Base-by-base conservation (phyloP, 2,888 invertebrate genomes). In the Drosophila yooni region DNA sequence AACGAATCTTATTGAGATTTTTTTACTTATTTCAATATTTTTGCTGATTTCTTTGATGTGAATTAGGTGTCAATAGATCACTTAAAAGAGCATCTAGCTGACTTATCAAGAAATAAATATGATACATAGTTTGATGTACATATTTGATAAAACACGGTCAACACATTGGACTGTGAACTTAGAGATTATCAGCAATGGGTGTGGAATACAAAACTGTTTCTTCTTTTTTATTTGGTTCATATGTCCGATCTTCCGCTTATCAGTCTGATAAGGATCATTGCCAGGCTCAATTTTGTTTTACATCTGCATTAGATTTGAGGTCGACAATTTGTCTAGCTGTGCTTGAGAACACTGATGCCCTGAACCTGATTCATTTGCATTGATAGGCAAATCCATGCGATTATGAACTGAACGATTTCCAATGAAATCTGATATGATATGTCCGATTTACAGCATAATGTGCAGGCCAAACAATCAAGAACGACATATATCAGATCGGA, bases 351-450 rank as follows among this genome's bases (percentile, higher is more conserved):
- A 38, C 27, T 58, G 57, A 62, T 48, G 21, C 18, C 18, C 13
- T 13, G 21, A n/a, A 53, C 31, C 57, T 27, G 87, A 83, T 87
- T 61, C 62, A 69, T 48, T 69, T 71, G 76, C 71, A 66, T 74
- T 74, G 90, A 90, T 87, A 90, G 80, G 70, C 69, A 80, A 89
- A 87, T 88, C 79, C 69, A 58, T 18, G 70, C 60, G 54, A 66
- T 79, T 68, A 59, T 51, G 62, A 43, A 31, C 56, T 54, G 66
- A 70, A 52, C 56, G 73, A 87, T 87, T 90, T 87, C 80, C 62
- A 15, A 0, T 10, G 77, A 87, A 87, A 89, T 76, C 70, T 71
- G 89, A 87, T 87, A 90, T 60, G 60, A 69, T 52, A 63, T 66
- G 69, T 57, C 52, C 67, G 71, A 74, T 74, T 88, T 84, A 73